Percentiles rank a stretch among this genome's conserved stretches.
These are phyloP conservation scores for Festucalex cinctus DNA, from an alignment of 2,113 vertebrate species.

Conservation along the genomic window DNA sequence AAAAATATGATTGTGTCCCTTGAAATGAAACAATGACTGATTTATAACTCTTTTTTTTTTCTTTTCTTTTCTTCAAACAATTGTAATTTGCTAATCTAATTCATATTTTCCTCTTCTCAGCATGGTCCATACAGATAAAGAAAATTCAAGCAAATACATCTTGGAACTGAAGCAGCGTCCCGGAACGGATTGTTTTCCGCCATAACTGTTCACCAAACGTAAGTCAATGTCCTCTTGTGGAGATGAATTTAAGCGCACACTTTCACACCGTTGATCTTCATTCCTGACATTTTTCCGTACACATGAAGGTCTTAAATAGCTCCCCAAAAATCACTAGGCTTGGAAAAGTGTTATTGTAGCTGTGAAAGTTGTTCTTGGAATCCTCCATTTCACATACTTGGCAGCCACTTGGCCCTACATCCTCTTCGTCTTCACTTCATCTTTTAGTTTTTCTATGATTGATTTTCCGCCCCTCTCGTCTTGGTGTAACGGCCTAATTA, in stretches of 20 bases:
- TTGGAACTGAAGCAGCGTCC: neutral
- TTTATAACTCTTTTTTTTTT: too few relatives aligned
- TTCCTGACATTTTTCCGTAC: constrained; percentile 36
- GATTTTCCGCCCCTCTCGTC: constrained; percentile 53
- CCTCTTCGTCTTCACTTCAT: constrained; percentile 64
- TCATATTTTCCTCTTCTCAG: too few relatives aligned
- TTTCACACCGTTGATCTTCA: neutral
- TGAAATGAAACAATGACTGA: neutral
- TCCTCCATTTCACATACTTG: constrained; percentile 66
- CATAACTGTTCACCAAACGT: neutral
- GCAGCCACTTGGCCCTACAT: constrained; percentile 52
- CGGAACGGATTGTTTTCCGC: neutral
- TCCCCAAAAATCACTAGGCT: constrained; percentile 35
- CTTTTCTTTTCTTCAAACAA: too few relatives aligned
- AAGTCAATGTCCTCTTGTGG: neutral
- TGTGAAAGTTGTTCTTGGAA: constrained; percentile 72
- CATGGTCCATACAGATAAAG: neutral
- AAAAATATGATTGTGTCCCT: neutral
- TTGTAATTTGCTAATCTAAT: too few relatives aligned
- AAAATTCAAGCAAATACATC: neutral
- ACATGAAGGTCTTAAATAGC: constrained; percentile 8
- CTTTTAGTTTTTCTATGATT: constrained; percentile 47
- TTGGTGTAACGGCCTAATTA: constrained; percentile 75
- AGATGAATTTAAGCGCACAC: neutral
- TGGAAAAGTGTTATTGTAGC: constrained; percentile 71